Base-by-base conservation (phyloP, 2,113 vertebrate species). In the Mionectes macconnelli region DNA sequence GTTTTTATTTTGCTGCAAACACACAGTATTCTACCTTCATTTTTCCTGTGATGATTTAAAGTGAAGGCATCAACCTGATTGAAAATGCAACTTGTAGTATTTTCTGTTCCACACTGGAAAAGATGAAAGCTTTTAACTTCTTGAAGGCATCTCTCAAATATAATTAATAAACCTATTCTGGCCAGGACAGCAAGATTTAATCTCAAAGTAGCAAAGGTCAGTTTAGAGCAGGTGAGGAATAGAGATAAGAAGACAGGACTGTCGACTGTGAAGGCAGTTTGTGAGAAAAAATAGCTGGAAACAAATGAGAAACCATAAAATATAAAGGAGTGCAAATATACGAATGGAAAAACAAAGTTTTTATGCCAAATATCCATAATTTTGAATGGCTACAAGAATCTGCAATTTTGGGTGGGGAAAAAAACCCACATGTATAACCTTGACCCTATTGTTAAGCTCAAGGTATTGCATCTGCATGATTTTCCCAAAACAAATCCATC, bases 141-240 rank as follows among this genome's bases (percentile, higher is more conserved):
- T 86, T 75, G 60, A 81, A 87, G 60, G 37, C 22, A 75, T 25
- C 28, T 92, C 68, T 89, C 69, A 84, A 94, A 84, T 64, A 87
- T 35, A 90, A 87, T 78, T 93, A 97, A 92, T 68, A 87, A 68
- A 81, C 52, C 39, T 63, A 12, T 40, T 83, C 73, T 78, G 86
- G 24, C n/a, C 49, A 92, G 70, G 70, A 91, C 63, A 84, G 67
- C 14, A 56, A 80, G 81, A 94, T 93, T 91, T 91, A 85, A 97
- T 97, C 74, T 94, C 42, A 56, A 83, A 69, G 69, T n/a, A 89
- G 52, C 66, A 96, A 87, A 93, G 74, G 67, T 86, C 81, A 87
- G 55, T 74, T 95, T 93, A 91, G 14, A 91, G 75, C 72, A 94
- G 75, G 69, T 87, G 63, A 35, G 13, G 53, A 92, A 87, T 1